Conservation (phyloP, 2,888 invertebrate species). For the Lepidocyrtinus sp. region DNA sequence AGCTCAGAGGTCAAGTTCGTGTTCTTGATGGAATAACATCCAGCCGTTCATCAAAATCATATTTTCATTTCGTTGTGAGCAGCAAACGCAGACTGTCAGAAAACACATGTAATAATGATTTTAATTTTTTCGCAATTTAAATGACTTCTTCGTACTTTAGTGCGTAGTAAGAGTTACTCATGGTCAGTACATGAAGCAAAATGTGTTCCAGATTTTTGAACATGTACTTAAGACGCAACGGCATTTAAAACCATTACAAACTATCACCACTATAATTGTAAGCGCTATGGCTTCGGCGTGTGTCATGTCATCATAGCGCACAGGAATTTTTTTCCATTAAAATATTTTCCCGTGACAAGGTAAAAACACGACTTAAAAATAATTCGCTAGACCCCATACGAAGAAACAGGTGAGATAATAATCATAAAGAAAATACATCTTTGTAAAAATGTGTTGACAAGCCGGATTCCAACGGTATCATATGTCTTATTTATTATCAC, state of each 20-base stretch:
- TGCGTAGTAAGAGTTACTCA: too few species aligned
- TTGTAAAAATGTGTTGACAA: slow-evolving; percentile 49
- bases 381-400: slow-evolving; percentile 45
- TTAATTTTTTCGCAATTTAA: too few species aligned
- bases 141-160: too few species aligned
- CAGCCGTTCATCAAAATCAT: slow-evolving; percentile 42
- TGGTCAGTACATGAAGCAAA: too few species aligned
- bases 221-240: too few species aligned
- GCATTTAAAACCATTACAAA: too few species aligned
- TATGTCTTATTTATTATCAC: slow-evolving; percentile 34
- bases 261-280: too few species aligned
- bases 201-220: too few species aligned
- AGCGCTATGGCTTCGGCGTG: background rate
- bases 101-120: too few species aligned
- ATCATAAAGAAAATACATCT: slow-evolving; percentile 45
- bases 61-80: slow-evolving; percentile 3
- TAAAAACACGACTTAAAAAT: slow-evolving; percentile 40
- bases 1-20: slow-evolving; percentile 56
- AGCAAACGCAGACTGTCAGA: too few species aligned
- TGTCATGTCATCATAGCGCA: slow-evolving; percentile 4
- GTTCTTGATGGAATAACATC: slow-evolving; percentile 52
- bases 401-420: slow-evolving; percentile 56
- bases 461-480: slow-evolving; percentile 58
- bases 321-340: slow-evolving; percentile 21
- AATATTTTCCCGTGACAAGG: slow-evolving; percentile 42